Conservation (phyloP, 2,888 invertebrate species). For the Cantharis lateralis region DNA sequence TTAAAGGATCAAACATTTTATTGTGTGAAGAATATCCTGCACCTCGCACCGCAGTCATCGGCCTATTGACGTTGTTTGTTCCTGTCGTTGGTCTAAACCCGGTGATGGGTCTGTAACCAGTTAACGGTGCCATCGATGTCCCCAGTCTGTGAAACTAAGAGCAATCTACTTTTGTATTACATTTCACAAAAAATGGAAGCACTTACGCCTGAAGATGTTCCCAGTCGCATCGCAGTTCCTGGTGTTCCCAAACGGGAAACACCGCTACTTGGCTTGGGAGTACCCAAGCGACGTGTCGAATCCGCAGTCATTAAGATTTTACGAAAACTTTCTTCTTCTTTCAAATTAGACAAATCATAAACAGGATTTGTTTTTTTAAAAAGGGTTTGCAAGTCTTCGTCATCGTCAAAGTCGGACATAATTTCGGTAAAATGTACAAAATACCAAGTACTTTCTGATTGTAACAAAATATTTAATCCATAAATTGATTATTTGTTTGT, state of each 20-base stretch:
- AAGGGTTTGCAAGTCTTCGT: constrained; percentile 38
- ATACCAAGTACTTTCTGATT: background rate
- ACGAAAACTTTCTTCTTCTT: constrained; percentile 38
- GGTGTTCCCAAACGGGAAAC: background rate
- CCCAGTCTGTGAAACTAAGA: constrained; percentile 54
- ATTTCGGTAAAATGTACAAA: background rate
- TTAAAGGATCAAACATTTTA: constrained; percentile 76
- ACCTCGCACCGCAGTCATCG: constrained; percentile 96
- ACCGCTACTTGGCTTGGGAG: constrained; percentile 11
- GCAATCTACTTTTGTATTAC: background rate
- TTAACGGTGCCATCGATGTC: constrained; percentile 41
- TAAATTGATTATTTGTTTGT: background rate
- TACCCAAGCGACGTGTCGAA: constrained; percentile 13
- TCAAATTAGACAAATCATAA: constrained; percentile 37
- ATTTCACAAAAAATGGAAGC: background rate
- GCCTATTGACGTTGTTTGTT: constrained; percentile 61
- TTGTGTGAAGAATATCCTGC: constrained; percentile 90
- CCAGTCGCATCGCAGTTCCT: constrained; percentile 12
- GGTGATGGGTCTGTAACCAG: constrained; percentile 53
- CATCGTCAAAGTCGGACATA: constrained; percentile 37
- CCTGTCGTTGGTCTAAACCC: constrained; percentile 53
- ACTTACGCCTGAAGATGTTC: constrained; percentile 60
- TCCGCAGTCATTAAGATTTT: constrained; percentile 38
- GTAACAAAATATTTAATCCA: background rate
- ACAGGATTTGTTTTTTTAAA: constrained; percentile 38